A percentile compares a stretch with the other conserved stretches of the same genome.
Conservation (phyloP, 2,888 invertebrate genomes). For the Tachina grossa region DNA sequence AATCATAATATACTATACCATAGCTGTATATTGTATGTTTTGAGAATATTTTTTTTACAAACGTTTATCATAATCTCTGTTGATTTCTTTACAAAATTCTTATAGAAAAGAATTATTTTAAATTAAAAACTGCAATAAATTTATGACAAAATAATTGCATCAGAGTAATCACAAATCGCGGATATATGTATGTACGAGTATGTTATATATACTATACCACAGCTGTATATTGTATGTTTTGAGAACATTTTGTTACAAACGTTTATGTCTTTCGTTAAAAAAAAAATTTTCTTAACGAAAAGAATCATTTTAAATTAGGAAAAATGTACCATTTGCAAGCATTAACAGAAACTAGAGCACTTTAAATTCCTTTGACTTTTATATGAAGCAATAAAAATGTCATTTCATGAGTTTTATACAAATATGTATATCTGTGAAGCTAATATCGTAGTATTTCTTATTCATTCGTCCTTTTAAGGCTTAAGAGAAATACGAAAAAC, state of each 20-base stretch:
- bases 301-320: constrained; percentile 5
- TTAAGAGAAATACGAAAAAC: constrained; percentile 4
- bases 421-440: background rate
- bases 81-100: too few species aligned
- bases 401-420: background rate
- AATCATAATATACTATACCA: too few species aligned
- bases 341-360: background rate
- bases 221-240: too few species aligned
- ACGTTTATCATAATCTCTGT: too few species aligned
- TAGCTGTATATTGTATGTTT: too few species aligned
- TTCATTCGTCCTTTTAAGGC: constrained; percentile 36
- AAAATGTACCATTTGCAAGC: background rate
- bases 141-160: too few species aligned
- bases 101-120: too few species aligned
- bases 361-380: constrained; percentile 17
- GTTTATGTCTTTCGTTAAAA: background rate
- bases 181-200: too few species aligned
- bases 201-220: too few species aligned
- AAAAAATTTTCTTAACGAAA: background rate
- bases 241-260: background rate
- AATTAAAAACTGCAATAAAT: too few species aligned
- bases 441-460: constrained; percentile 12
- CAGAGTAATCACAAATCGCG: too few species aligned
- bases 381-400: constrained; percentile 30
- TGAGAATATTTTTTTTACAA: too few species aligned